phyloP scores from a whole-genome alignment of 2,888 invertebrate genomes.

The Drosophila leonis region DNA sequence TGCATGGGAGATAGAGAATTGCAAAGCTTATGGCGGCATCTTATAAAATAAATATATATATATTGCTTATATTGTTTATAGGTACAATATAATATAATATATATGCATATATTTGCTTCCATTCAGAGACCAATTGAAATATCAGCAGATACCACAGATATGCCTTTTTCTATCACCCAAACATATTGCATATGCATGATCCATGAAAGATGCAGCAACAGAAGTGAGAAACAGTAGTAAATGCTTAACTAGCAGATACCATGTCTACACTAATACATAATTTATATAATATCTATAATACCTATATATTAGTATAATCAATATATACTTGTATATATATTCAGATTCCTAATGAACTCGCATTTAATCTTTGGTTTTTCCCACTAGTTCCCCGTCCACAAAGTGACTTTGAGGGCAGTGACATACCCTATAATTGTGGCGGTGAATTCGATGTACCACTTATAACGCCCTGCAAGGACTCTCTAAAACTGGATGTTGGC shows the following conservation, averaged over 20 bases:
- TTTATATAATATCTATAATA: no score
- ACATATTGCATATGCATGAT: no score
- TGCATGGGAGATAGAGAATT: not conserved
- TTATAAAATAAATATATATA: no score
- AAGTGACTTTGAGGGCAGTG: conserved; percentile 42
- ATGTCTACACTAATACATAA: not conserved
- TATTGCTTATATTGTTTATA: no score
- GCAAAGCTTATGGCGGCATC: not conserved
- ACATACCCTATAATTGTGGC: conserved; percentile 71
- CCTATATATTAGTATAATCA: no score
- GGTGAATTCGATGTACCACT: conserved; percentile 82
- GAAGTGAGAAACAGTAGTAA: not conserved
- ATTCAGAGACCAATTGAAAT: no score
- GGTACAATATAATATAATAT: no score
- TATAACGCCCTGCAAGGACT: conserved; percentile 82
- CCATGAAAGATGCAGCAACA: no score
- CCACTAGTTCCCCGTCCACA: conserved; percentile 76
- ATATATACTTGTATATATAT: not conserved
- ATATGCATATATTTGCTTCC: no score
- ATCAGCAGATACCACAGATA: no score
- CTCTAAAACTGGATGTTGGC: conserved; percentile 81
- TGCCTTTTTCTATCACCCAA: no score
- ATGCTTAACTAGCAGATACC: not conserved
- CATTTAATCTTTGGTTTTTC: not conserved
- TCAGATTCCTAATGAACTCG: not conserved